Conservation (phyloP, 92 coral and sea anemone species). For the Blastomussa wellsi region DNA sequence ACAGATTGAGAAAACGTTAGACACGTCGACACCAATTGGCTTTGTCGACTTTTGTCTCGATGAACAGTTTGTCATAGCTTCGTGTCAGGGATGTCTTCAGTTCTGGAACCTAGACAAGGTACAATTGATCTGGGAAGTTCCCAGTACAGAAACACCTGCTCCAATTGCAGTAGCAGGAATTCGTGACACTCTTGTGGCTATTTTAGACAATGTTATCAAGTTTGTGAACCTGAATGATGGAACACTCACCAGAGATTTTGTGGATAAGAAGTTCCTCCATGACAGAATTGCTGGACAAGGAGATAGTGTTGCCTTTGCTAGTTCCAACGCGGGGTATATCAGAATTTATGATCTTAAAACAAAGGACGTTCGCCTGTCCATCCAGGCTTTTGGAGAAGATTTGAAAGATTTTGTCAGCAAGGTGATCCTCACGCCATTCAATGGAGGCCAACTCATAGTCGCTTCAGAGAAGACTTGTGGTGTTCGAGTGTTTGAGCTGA, state of each 20-base stretch:
- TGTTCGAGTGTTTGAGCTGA: slow-evolving; percentile 85
- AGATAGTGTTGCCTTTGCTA: slow-evolving; percentile 80
- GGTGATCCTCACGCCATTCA: slow-evolving; percentile 79
- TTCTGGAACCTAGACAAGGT: slow-evolving; percentile 87
- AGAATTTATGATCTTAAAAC: slow-evolving; percentile 66
- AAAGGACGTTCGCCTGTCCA: slow-evolving; percentile 57
- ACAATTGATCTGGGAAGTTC: slow-evolving; percentile 67
- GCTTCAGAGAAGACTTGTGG: slow-evolving; percentile 73
- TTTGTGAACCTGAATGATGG: slow-evolving; percentile 74
- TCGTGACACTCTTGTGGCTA: slow-evolving; percentile 64
- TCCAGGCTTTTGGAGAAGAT: slow-evolving; percentile 79
- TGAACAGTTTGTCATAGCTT: slow-evolving; percentile 79
- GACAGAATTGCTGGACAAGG: slow-evolving; percentile 77
- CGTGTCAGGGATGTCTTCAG: slow-evolving; percentile 75
- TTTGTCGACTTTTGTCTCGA: slow-evolving; percentile 72
- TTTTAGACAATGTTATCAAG: slow-evolving; percentile 57
- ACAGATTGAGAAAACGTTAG: slow-evolving; percentile 64
- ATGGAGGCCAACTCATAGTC: slow-evolving; percentile 88
- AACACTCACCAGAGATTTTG: slow-evolving; percentile 67
- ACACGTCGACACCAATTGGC: slow-evolving; percentile 69
- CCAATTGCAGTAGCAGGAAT: slow-evolving; percentile 69
- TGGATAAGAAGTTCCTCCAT: slow-evolving; percentile 73
- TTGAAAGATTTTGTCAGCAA: slow-evolving; percentile 75
- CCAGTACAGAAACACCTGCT: slow-evolving; percentile 59
- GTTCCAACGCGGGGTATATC: slow-evolving; percentile 57